These are phyloP conservation scores for Drosophila mayaguana DNA, from an alignment of 2,888 invertebrate genomes.

Conservation along the genomic window DNA sequence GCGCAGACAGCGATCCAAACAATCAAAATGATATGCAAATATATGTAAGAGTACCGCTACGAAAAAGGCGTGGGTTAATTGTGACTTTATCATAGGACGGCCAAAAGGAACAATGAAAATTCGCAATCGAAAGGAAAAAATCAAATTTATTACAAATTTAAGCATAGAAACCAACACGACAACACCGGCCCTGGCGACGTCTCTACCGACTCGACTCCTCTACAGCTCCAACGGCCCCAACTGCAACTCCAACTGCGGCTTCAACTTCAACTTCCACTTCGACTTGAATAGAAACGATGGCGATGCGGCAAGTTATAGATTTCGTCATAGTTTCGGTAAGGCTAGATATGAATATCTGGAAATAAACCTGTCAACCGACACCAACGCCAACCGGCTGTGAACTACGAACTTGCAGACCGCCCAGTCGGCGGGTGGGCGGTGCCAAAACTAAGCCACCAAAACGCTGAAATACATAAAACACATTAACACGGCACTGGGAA, in stretches of 20 bases:
- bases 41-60: constrained; percentile 82
- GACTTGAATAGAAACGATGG: constrained; percentile 16
- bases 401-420: constrained; percentile 67
- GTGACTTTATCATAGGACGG: constrained; percentile 77
- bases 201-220: constrained; percentile 40
- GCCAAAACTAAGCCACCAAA: constrained; percentile 76
- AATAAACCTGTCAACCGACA: constrained; percentile 82
- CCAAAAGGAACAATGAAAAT: constrained; percentile 61
- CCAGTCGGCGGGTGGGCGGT: constrained; percentile 71
- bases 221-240: constrained; percentile 14
- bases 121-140: constrained; percentile 81
- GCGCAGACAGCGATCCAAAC: constrained; percentile 62
- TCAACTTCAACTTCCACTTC: constrained; percentile 29
- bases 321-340: constrained; percentile 75
- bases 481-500: constrained; percentile 79
- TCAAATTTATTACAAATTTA: constrained; percentile 81
- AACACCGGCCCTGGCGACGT: constrained; percentile 29
- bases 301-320: constrained; percentile 79
- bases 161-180: constrained; percentile 71
- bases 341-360: constrained; percentile 65
- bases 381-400: constrained; percentile 68
- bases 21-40: constrained; percentile 83
- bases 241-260: constrained; percentile 30
- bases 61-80: constrained; percentile 84
- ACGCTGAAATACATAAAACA: constrained; percentile 79